Base-by-base conservation (phyloP, 2,797 vertebrate species). In the Stomatorhinus walkeri region DNA sequence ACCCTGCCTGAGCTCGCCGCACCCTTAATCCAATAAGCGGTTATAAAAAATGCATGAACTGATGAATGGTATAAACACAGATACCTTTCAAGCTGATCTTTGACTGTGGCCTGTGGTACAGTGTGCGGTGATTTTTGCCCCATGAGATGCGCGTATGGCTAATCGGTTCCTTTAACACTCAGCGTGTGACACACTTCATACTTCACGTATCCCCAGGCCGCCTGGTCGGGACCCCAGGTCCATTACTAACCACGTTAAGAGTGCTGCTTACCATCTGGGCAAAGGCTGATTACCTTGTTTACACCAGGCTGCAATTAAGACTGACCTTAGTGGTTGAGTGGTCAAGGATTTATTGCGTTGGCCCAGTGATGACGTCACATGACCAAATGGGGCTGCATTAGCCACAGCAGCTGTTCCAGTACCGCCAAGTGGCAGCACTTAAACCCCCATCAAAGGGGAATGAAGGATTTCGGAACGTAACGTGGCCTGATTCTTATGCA, bases 221-320 rank as follows among this genome's bases (percentile, higher is more conserved):
- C 48, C 16, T 14, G 85, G 9, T 12, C 36, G 10, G 54, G 46
- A 52, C 87, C 16, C 6, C 10, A 4, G 48, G 76, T 51, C 59
- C 56, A 68, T 84, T 59, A 68, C 83, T 87, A 86, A 59, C 83
- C 84, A 16, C 24, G n/a, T 52, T 40, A 87, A 8, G 24, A 81
- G 52, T 22, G 51, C 64, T 40, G 52, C 52, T 61, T 81, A 56
- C 68, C 88, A 89, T 89, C 89, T 88, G 68, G 51, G 28, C 88
- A 89, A 85, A 56, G 54, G 36, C 54, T 81, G 89, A 92, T 92
- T 90, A 92, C 87, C 85, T 89, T 90, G 89, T 92, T 91, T 91
- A 90, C 90, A 87, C 22, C 52, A 83, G 89, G 88, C 89, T 61
- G 87, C 90, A 91, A 91, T 91, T 92, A 91, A 51, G 85, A 76